Conservation (phyloP, 2,888 invertebrate species). For the Sacculina carcini region DNA sequence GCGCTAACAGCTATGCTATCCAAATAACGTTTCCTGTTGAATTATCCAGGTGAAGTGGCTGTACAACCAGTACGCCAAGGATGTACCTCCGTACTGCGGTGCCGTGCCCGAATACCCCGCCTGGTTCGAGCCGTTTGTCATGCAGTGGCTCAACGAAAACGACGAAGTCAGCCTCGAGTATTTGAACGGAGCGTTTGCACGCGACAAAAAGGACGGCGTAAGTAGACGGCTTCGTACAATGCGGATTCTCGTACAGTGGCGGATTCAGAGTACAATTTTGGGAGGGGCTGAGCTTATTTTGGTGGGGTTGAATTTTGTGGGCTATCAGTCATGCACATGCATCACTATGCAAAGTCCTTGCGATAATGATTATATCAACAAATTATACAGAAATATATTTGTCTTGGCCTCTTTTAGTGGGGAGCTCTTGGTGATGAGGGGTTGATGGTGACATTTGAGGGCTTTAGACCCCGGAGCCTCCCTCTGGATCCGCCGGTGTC, state of each 20-base stretch:
- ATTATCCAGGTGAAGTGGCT: constrained; percentile 61
- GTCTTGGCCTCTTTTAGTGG: background rate
- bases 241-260: background rate
- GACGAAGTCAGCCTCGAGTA: constrained; percentile 97
- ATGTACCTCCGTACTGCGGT: constrained; percentile 87
- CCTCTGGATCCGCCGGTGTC: too few species aligned
- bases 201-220: constrained; percentile 86
- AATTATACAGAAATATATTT: too few species aligned
- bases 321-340: too few species aligned
- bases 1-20: background rate
- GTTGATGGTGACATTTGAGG: constrained; percentile 17
- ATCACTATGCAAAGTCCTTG: too few species aligned
- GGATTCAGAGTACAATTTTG: too few species aligned
- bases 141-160: constrained; percentile 99
- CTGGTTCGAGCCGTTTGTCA: constrained; percentile 99
- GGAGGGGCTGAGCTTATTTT: too few species aligned
- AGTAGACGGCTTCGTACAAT: constrained; percentile 8
- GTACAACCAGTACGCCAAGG: constrained; percentile 88
- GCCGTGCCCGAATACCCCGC: constrained; percentile 96
- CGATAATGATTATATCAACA: too few species aligned
- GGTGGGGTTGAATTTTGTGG: too few species aligned
- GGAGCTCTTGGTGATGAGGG: background rate
- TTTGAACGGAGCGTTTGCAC: constrained; percentile 89
- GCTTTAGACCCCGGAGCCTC: too few species aligned
- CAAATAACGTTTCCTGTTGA: background rate